These are phyloP conservation scores for Prorops nasuta DNA, from an alignment of 1,140 invertebrate genomes.

Conservation along the genomic window DNA sequence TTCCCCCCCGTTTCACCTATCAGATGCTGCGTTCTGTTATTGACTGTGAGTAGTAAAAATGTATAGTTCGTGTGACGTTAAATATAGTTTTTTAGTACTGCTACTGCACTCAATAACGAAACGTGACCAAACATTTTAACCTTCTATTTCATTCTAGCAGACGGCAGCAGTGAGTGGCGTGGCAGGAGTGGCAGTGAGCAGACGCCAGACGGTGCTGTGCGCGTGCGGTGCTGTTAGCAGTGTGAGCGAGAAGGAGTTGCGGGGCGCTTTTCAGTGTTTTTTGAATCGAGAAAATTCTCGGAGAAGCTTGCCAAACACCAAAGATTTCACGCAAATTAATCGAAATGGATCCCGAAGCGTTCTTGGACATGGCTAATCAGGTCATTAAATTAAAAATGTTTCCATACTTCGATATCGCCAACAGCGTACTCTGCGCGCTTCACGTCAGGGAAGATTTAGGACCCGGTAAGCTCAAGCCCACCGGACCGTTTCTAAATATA, in stretches of 20 bases:
- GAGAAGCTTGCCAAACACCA: too few species aligned
- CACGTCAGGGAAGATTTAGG: conserved; percentile 95
- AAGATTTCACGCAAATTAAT: neutral
- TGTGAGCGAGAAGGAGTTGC: neutral
- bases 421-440: conserved; percentile 85
- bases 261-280: neutral
- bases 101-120: too few species aligned
- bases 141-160: too few species aligned
- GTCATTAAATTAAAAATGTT: conserved; percentile 99
- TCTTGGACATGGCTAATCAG: conserved; percentile 96
- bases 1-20: too few species aligned
- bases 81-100: too few species aligned
- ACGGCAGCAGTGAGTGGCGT: neutral
- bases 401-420: conserved; percentile 98
- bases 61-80: too few species aligned
- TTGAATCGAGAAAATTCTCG: neutral
- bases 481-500: conserved; percentile 50
- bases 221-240: neutral
- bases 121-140: too few species aligned
- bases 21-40: too few species aligned
- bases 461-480: conserved; percentile 65
- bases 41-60: too few species aligned
- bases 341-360: conserved; percentile 92
- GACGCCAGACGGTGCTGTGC: neutral
- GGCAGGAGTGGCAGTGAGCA: neutral